Evolutionary conservation across 2,888 invertebrate species (phyloP), one percentile per base, ranked within the genome.

Genomic region (Schizotus pectinicornis): DNA sequence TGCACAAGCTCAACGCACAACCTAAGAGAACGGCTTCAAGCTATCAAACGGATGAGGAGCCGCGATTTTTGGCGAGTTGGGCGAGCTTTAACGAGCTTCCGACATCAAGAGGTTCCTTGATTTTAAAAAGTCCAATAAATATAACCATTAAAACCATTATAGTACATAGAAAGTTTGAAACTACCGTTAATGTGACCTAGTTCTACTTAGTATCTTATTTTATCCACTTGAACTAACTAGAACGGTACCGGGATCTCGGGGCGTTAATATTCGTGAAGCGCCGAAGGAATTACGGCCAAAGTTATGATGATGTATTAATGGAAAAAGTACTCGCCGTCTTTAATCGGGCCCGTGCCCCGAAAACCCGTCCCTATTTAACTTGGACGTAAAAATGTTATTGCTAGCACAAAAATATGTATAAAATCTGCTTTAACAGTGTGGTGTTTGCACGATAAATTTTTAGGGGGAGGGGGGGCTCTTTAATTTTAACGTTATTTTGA

Each of bases 91-190:
- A 45, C 32, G 37, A 45, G 43, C 37, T 50, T 46, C n/a, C 33
- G 11, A 7, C 45, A 51, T 39, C 33, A 38, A 45, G 11, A 33
- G 35, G 41, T 11, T 36, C 33, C 30, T 9, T 55, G 49, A 42
- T 43, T 53, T 54, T 43, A 54, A 55, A 48, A 46, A 51, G 53
- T 51, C 51, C 55, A 48, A 36, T 56, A 45, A 34, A 53, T 34
- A 30, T 33, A 33, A 49, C 30, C 36, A 43, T 49, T 49, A 35
- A 41, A 36, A 33, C 38, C 35, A 43, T 47, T 56, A 60, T 52
- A 52, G 42, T 59, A 55, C 48, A 59, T 48, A 41, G 47, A 56
- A 51, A 59, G 55, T 36, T 56, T 56, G 43, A 56, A 51, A 56
- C 56, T 59, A 56, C 48, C 14, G 9, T 42, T 42, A 55, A 55